Percentiles rank a stretch among this genome's conserved stretches.
These are phyloP conservation scores for Procambarus virginalis DNA, from an alignment of 1,140 invertebrate genomes.

Conservation along the genomic window DNA sequence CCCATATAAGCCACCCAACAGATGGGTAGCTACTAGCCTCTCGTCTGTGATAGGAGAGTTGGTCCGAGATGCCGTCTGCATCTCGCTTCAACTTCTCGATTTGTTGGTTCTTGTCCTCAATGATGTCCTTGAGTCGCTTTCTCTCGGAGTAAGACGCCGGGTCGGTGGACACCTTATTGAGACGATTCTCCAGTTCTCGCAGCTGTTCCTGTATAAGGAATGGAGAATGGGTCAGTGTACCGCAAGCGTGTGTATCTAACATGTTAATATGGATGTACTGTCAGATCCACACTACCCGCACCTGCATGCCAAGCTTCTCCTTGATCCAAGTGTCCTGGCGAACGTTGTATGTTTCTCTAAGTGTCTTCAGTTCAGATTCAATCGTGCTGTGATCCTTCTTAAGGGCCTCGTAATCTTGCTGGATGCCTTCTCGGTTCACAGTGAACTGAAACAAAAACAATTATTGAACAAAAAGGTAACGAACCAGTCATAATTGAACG, in stretches of 20 bases:
- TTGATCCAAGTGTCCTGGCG: conserved; percentile 84
- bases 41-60: conserved; percentile 81
- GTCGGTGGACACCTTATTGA: conserved; percentile 73
- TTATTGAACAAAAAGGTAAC: neutral
- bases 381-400: conserved; percentile 79
- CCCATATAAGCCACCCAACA: too few species aligned
- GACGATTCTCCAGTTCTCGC: conserved; percentile 72
- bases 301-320: conserved; percentile 84
- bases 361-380: conserved; percentile 80
- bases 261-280: too few species aligned
- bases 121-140: conserved; percentile 80
- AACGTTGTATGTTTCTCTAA: conserved; percentile 81
- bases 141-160: conserved; percentile 78
- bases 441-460: conserved; percentile 15
- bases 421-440: conserved; percentile 18
- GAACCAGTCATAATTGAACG: too few species aligned
- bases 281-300: neutral
- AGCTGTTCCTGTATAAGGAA: conserved; percentile 76
- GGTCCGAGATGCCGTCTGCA: conserved; percentile 82
- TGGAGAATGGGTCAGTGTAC: too few species aligned
- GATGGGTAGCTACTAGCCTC: conserved; percentile 74
- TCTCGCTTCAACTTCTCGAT: conserved; percentile 84
- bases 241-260: too few species aligned
- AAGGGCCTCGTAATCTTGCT: conserved; percentile 72
- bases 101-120: conserved; percentile 85